A percentile compares a stretch with the other conserved stretches of the same genome.
Evolutionary conservation across 1,140 invertebrate species (phyloP).

Genomic region (Solenopsis invicta): DNA sequence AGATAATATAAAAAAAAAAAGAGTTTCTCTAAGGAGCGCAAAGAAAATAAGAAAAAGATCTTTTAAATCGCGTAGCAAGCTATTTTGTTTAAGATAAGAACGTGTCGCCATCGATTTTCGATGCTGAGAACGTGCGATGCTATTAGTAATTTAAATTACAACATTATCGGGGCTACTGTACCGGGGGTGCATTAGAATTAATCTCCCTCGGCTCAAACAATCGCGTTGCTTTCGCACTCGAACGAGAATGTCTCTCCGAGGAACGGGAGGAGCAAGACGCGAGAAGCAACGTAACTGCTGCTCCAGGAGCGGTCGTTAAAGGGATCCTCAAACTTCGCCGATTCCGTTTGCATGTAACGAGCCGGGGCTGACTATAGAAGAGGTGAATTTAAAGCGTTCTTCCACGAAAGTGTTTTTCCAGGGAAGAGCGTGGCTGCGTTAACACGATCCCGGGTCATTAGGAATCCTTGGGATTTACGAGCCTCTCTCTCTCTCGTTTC

Average conservation of each 20-base stretch:
- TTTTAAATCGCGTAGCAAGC: slow-evolving; percentile 7
- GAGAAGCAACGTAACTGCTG: not conserved
- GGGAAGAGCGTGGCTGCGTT: not conserved
- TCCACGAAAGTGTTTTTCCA: not conserved
- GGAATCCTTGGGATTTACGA: not conserved
- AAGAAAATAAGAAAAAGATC: not conserved
- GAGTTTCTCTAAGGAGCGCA: not conserved
- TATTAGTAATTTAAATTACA: slow-evolving; percentile 20
- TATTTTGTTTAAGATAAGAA: slow-evolving; percentile 23
- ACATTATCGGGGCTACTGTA: not conserved
- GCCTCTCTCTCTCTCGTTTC: not conserved
- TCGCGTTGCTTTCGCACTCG: not conserved
- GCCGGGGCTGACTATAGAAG: not conserved
- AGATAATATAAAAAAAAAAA: not conserved
- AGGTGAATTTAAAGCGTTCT: slow-evolving; percentile 11
- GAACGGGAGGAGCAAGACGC: not conserved
- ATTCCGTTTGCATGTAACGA: slow-evolving; percentile 14
- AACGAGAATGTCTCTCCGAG: slow-evolving; percentile 1
- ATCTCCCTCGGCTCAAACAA: slow-evolving; percentile 1
- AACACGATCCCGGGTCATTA: not conserved
- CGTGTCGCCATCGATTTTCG: not conserved
- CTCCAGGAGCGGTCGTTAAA: not conserved
- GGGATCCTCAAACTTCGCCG: not conserved
- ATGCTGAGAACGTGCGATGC: not conserved
- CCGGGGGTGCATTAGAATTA: not conserved